phyloP scores from a whole-genome alignment of 2,113 vertebrate genomes.

The Nymphicus hollandicus region DNA sequence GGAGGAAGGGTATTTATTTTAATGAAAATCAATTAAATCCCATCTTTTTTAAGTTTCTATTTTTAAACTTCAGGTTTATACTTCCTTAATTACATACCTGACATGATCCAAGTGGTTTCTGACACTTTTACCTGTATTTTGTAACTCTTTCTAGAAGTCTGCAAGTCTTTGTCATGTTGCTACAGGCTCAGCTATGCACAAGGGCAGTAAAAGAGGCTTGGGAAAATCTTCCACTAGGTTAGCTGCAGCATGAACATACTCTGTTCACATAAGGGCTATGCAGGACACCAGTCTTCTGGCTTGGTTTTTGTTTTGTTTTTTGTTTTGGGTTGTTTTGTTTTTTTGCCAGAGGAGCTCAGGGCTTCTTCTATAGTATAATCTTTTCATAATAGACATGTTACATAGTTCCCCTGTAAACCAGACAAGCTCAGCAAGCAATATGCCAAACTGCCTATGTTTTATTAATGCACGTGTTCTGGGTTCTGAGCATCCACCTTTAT shows the following conservation, averaged over 20 bases:
- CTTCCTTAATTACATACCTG: not conserved
- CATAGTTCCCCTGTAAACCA: not conserved
- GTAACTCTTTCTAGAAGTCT: not conserved
- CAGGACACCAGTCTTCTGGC: not conserved
- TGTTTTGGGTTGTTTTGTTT: not conserved
- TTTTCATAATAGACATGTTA: not conserved
- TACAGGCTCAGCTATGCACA: not conserved
- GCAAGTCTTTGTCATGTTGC: not conserved
- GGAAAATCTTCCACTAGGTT: not conserved
- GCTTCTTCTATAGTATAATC: not conserved
- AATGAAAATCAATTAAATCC: not conserved
- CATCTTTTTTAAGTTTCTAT: not conserved
- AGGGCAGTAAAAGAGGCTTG: not conserved
- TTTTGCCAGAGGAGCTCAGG: not conserved
- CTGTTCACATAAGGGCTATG: not conserved
- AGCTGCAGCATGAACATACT: not conserved
- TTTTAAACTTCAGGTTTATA: not conserved
- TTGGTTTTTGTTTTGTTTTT: not conserved
- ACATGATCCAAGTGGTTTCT: not conserved
- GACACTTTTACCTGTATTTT: not conserved
- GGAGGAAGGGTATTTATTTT: not conserved
- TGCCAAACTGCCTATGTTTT: not conserved
- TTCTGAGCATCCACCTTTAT: not conserved
- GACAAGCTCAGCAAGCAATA: not conserved
- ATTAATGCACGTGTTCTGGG: not conserved